A percentile compares a stretch with the other conserved stretches of the same genome.
Evolutionary conservation across 2,797 vertebrate genomes (phyloP).

Genomic region (Syngnathus rostellatus): DNA sequence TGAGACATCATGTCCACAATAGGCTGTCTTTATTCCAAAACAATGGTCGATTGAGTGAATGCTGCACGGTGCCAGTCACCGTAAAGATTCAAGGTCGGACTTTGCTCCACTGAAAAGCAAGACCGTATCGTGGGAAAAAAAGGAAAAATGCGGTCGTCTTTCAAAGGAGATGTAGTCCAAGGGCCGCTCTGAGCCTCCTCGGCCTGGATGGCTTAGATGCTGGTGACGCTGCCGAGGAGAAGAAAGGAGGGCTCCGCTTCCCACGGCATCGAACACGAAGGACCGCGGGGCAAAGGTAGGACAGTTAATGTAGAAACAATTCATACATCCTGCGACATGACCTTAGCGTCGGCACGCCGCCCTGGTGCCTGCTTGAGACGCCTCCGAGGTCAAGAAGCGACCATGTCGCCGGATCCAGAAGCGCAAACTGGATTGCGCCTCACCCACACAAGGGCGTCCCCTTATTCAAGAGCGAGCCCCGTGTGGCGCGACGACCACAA

Average conservation of each 20-base stretch:
- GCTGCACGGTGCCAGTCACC: conserved; percentile 60
- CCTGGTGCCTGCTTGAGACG: background rate
- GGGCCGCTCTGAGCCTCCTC: background rate
- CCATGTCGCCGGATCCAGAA: no score
- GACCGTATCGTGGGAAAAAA: conserved; percentile 18
- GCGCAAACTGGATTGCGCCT: no score
- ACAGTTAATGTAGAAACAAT: background rate
- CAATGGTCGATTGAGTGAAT: conserved; percentile 54
- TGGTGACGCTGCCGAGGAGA: conserved; percentile 17
- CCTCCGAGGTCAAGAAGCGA: no score
- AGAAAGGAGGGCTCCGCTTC: conserved; percentile 6
- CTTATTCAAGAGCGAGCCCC: no score
- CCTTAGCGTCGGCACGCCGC: background rate
- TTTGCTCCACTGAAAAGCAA: conserved; percentile 25
- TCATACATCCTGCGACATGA: background rate
- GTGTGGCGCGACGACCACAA: no score
- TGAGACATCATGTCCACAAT: conserved; percentile 41
- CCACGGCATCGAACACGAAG: conserved; percentile 5
- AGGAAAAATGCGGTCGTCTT: conserved; percentile 5
- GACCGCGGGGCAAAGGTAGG: conserved; percentile 37
- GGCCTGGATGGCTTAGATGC: conserved; percentile 21
- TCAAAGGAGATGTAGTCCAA: background rate
- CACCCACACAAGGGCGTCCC: no score
- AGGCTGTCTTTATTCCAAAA: conserved; percentile 55
- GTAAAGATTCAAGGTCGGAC: conserved; percentile 55